Evolutionary conservation across 2,888 invertebrate species (phyloP), one percentile per base, ranked within the genome.

Genomic region (Chalcosyrphus nemorum): DNA sequence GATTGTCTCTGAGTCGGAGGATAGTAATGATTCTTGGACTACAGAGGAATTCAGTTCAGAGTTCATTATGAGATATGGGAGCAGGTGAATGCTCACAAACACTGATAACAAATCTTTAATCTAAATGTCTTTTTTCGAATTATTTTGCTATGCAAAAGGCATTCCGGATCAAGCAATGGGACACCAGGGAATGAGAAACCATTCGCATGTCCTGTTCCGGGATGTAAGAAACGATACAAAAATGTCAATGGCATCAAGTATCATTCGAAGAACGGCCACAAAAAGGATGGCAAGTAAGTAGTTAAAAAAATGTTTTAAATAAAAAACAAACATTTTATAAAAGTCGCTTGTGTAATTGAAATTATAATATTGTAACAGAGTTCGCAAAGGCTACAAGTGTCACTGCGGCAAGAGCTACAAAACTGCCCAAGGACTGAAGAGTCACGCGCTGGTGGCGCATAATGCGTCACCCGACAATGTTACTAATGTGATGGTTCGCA

Each of bases 211-310:
- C 96, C 96, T 0, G 95, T 97, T 78, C 96, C 96, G 59, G 96
- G 96, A 54, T 97, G 97, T 92, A 95, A 95, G 91, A 97, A 97
- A 90, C 93, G 96, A 45, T 97, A 97, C 92, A 97, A 97, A 91
- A 97, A 97, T 90, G 95, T 96, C 74, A 97, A 97, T 91, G 97
- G 97, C 72, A 96, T 97, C 89, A 97, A 96, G 90, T 97, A 97
- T 91, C 97, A 97, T 92, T 95, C 95, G 47, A 96, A 96, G 91
- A 96, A 96, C 90, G 96, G 96, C 6, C 97, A 97, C 91, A 95
- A 96, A 92, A 96, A 95, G 90, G 96, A 96, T 88, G 95, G 95
- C 91, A 95, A 95, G 96, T 96, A 90, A 93, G 94, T 94, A 86
- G n/a, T 21, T 17, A 72, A 38, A 70, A 32, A 56, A 70, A 54